Evolutionary conservation across 2,113 vertebrate species (phyloP).

Genomic region (Cathartes aura): DNA sequence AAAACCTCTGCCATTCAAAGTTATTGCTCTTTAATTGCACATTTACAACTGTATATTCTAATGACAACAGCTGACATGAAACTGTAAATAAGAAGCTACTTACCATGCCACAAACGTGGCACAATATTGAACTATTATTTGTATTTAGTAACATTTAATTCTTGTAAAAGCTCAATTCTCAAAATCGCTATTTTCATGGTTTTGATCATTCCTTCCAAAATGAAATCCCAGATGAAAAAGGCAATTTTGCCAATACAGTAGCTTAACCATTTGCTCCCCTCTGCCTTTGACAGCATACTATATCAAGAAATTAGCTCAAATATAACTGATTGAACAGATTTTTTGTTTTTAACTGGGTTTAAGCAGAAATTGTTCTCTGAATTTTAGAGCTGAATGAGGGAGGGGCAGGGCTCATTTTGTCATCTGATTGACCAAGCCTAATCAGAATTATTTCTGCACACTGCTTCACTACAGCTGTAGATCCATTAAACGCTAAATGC

Average conservation of each 20-base stretch:
- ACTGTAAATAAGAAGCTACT: neutral
- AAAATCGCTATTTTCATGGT: neutral
- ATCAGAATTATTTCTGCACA: conserved; percentile 91
- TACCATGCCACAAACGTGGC: neutral
- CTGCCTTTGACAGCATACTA: neutral
- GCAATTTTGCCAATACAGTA: neutral
- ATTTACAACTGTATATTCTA: neutral
- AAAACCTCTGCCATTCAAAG: neutral
- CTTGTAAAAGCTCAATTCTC: neutral
- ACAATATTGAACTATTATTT: neutral
- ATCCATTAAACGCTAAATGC: conserved; percentile 75
- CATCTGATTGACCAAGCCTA: conserved; percentile 84
- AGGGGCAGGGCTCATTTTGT: conserved; percentile 45
- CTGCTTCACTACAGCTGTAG: conserved; percentile 81
- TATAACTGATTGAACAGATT: neutral
- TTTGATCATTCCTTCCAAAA: neutral
- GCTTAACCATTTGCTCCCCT: neutral
- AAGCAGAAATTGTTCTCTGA: neutral
- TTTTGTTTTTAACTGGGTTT: conserved; percentile 3
- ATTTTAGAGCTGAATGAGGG: conserved; percentile 24
- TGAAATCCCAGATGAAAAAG: neutral
- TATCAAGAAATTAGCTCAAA: conserved; percentile 24
- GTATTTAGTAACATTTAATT: neutral
- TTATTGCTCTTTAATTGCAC: neutral
- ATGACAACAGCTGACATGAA: neutral